Base-by-base conservation (phyloP, 2,888 invertebrate genomes). In the Trissolcus japonicus region DNA sequence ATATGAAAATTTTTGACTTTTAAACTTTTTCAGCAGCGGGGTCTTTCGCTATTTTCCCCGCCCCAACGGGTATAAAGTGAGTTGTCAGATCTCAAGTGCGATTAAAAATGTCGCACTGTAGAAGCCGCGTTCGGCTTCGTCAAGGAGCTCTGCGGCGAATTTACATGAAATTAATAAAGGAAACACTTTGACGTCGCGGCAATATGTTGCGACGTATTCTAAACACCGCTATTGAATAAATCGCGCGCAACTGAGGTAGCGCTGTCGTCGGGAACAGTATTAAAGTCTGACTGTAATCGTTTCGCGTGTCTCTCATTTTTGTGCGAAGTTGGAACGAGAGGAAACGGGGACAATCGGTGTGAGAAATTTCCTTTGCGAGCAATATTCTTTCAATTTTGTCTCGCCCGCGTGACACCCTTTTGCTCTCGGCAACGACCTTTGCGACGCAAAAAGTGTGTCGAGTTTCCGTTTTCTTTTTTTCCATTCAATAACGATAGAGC, bases 371-470 rank as follows among this genome's bases (percentile, higher is more conserved):
- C 57, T 71, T 50, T 57, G 60, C 69, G 21, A 53, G 60, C 43
- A 51, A 60, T 71, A 72, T 62, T 72, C 62, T 76, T 72, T 67
- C 76, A 62, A 72, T 76, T 76, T 71, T 17, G 53, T 48, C 35
- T 43, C 17, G 29, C 29, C 43, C 59, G 57, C 66, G 59, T 59
- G 62, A 59, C 63, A 50, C 62, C 63, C 51, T 67, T 68, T 73
- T 62, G 48, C 63, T 59, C 50, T 55, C 61, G 67, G 29, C 29
- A 6, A 65, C 71, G 56, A 68, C 53, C 60, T 61, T 53, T 46
- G 50, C 35, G 48, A 57, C 19, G 13, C 29, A 40, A 62, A 69
- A 68, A 65, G 75, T 69, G 75, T 65, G 59, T 55, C 40, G 35
- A 60, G 43, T 69, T 35, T 9, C 2, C 1, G 0, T 35, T 9